Conservation (phyloP, 1,140 invertebrate genomes). For the Diabrotica virgifera region DNA sequence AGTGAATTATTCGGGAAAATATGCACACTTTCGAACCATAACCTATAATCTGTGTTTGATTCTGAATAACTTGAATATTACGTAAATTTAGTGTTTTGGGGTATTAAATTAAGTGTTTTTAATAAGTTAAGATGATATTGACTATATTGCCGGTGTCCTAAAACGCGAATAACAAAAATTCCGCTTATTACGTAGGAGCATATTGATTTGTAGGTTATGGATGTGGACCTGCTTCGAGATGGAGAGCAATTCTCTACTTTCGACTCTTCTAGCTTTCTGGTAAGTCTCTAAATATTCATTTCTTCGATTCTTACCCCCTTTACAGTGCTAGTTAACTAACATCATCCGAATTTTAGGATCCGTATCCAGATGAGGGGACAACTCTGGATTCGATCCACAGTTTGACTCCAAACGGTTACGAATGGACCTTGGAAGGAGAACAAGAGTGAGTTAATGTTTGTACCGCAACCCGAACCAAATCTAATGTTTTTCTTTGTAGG, state of each 20-base stretch:
- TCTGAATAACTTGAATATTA: conserved; percentile 4
- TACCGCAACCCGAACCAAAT: background rate
- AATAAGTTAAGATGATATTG: background rate
- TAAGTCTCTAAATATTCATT: conserved; percentile 4
- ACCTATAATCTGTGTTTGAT: conserved; percentile 20
- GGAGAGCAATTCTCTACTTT: conserved; percentile 24
- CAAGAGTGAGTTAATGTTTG: conserved; percentile 16
- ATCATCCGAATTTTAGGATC: conserved; percentile 14
- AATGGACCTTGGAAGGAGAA: conserved; percentile 19
- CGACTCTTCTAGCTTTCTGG: conserved; percentile 14
- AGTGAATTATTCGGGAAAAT: conserved; percentile 9
- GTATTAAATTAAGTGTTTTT: background rate
- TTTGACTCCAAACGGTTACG: conserved; percentile 17
- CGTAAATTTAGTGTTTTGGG: conserved; percentile 7
- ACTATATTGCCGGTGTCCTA: background rate
- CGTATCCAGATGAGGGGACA: conserved; percentile 16
- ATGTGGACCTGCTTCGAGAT: conserved; percentile 16
- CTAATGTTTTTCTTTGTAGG: conserved; percentile 18
- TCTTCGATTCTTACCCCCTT: background rate
- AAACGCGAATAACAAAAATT: background rate
- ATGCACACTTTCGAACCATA: conserved; percentile 15
- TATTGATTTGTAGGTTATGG: conserved; percentile 15
- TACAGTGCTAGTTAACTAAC: conserved; percentile 5
- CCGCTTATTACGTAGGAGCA: background rate
- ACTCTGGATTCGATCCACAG: conserved; percentile 15